Conservation (phyloP, 2,113 vertebrate genomes). For the Trachemys scripta region DNA sequence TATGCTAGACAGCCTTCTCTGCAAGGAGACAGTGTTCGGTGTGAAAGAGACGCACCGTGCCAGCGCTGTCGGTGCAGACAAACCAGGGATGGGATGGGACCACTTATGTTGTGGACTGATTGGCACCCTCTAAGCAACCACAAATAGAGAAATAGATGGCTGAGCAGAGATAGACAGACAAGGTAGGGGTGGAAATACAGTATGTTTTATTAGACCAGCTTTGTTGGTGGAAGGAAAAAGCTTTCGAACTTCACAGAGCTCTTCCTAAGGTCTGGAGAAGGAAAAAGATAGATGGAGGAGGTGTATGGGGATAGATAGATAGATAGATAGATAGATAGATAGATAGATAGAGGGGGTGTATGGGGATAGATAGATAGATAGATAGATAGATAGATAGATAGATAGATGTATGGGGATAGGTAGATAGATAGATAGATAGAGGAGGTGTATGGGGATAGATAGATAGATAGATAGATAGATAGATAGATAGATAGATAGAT, state of each 20-base stretch:
- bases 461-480: too few relatives aligned
- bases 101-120: neutral
- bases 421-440: too few relatives aligned
- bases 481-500: too few relatives aligned
- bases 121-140: neutral
- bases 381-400: too few relatives aligned
- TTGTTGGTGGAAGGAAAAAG: neutral
- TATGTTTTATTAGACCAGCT: neutral
- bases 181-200: neutral
- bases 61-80: neutral
- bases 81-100: rapidly evolving
- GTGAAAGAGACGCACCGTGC: neutral
- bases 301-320: too few relatives aligned
- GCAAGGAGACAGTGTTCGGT: neutral
- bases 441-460: too few relatives aligned
- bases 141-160: neutral
- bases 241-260: neutral
- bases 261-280: neutral
- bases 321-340: too few relatives aligned
- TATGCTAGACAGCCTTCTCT: neutral
- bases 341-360: too few relatives aligned
- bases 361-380: too few relatives aligned
- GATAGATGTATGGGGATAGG: too few relatives aligned
- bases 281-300: too few relatives aligned
- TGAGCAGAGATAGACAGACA: too few relatives aligned